A percentile compares a stretch with the other conserved stretches of the same genome.
Conservation (phyloP, 2,797 vertebrate genomes). For the Dermochelys coriacea region DNA sequence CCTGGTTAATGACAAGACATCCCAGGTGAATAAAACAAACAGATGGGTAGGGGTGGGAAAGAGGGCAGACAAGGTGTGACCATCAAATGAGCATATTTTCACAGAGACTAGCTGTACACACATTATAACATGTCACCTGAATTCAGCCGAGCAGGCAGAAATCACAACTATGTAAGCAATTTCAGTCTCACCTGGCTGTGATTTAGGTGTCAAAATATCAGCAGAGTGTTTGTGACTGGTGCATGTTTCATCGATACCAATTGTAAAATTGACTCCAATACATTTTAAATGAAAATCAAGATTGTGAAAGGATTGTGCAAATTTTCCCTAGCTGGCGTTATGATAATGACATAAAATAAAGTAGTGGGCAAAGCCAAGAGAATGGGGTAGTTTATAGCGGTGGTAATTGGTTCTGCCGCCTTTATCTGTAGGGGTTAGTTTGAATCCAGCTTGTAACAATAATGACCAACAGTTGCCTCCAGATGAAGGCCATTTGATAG, state of each 20-base stretch:
- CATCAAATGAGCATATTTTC: neutral
- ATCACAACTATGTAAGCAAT: neutral
- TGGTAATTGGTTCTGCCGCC: neutral
- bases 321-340: neutral
- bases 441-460: neutral
- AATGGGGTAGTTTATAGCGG: neutral
- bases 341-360: neutral
- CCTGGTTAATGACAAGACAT: neutral
- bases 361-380: neutral
- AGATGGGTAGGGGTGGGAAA: neutral
- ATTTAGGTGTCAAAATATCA: neutral
- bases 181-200: neutral
- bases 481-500: neutral
- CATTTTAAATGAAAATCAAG: neutral
- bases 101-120: neutral
- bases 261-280: neutral
- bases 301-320: neutral
- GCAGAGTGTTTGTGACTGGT: neutral
- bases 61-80: neutral
- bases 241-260: neutral
- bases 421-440: neutral
- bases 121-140: neutral
- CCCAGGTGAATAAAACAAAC: neutral
- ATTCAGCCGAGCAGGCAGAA: neutral
- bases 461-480: neutral